phyloP scores from a whole-genome alignment of 2,888 invertebrate genomes.

The Ophonus ardosiacus region DNA sequence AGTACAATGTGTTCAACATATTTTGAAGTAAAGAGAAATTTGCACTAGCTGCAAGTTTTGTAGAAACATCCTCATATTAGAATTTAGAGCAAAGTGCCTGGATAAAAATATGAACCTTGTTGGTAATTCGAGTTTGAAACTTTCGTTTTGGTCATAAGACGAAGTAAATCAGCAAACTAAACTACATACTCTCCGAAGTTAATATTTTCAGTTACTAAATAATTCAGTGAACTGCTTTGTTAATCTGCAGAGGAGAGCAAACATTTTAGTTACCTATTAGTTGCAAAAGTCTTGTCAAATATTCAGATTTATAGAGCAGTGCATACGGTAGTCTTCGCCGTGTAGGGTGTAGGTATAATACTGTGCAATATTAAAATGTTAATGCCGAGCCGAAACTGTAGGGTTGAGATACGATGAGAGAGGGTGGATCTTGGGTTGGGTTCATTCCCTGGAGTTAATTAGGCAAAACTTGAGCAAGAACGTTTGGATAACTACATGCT shows the following conservation, averaged over 20 bases:
- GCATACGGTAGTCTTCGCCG: background rate
- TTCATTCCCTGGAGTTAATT: conserved; percentile 61
- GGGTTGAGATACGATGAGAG: conserved; percentile 1
- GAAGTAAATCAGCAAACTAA: background rate
- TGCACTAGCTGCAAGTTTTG: background rate
- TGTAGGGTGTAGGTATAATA: conserved; percentile 42
- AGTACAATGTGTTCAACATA: too few relatives aligned
- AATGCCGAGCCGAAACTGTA: conserved; percentile 31
- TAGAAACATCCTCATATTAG: background rate
- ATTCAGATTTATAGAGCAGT: conserved; percentile 25
- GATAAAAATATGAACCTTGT: background rate
- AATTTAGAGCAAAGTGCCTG: background rate
- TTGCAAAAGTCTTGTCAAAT: conserved; percentile 46
- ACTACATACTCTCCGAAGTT: background rate
- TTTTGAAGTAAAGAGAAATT: too few relatives aligned
- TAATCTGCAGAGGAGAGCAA: conserved; percentile 31
- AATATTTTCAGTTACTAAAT: conserved; percentile 26
- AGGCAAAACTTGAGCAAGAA: conserved; percentile 61
- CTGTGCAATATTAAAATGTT: conserved; percentile 61
- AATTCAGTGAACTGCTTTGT: conserved; percentile 43
- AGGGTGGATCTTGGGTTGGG: conserved; percentile 52
- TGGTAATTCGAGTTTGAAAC: background rate
- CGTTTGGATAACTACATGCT: conserved; percentile 61
- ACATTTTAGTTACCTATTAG: conserved; percentile 45
- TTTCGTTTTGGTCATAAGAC: background rate